Evolutionary conservation across 2,113 vertebrate genomes (phyloP), one percentile per base, ranked within the genome.

Genomic region (Dissostichus mawsoni): DNA sequence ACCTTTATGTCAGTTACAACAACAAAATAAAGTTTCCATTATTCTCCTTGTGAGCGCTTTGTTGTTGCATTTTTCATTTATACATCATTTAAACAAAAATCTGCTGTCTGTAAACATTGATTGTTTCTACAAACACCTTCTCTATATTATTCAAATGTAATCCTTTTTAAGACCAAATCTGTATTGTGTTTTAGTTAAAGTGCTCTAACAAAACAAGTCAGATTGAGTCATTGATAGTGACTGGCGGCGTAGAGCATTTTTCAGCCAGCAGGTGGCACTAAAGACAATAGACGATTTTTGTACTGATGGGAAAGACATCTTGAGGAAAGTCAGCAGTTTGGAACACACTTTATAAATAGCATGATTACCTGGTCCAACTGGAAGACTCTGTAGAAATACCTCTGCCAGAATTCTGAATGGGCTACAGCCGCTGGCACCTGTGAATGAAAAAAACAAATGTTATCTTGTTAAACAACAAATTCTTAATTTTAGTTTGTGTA

Each of bases 341-440:
- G 7, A 13, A 8, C 11, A 14, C 17, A 56, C 17, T 11, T 10
- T 14, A 51, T 9, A 33, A 41, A 58, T 1, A 0, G 29, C 2
- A 11, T 3, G 0, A 68, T 77, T 94, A 99, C 98, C 97, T 99
- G 98, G 84, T 98, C 96, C 90, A 99, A 87, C 79, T 98, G 96
- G 92, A 97, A 96, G 71, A 99, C 93, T 95, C 96, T 99, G 88
- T 98, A 99, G 94, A 99, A 99, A 93, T 99, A 99, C 13, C 98
- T 96, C 86, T 98, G 97, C 98, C 98, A 99, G 87, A 99, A 99
- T 51, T 99, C 98, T 0, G 95, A 92, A 82, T 99, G 98, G 72
- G 97, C 94, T 75, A 99, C 98, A 8, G 98, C 98, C 71, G 93
- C 98, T 0, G 98, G 98, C 2, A 99, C 98, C 98, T 99, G 90